Evolutionary conservation across 2,113 vertebrate genomes (phyloP), one percentile per base, ranked within the genome.

Genomic region (Gasterosteus nipponicus): DNA sequence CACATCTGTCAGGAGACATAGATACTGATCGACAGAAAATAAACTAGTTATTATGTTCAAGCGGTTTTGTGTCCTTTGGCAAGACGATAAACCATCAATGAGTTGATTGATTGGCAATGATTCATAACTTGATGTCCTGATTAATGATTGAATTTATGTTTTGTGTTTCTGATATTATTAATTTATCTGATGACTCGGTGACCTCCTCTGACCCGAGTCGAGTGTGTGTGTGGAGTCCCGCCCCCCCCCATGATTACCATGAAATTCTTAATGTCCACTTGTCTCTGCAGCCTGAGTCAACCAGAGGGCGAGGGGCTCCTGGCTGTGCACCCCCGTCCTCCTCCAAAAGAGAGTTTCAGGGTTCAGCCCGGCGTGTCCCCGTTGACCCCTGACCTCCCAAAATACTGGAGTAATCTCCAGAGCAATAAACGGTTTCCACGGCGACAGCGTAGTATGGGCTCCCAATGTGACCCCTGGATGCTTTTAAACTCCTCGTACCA

Each of bases 201-300:
- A 18, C 46, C 46, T 47, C 46, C 4, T 44, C 42, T 44, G 42
- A 44, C 42, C 41, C 12, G 1, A 4, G 11, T 14, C 35, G 5
- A 7, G 22, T 29, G 53, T 29, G 53, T 54, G 84, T 87, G 92
- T 92, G 90, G 44, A 15, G 12, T 3, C 44, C 11, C 44, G n/a
- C 46, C 46, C 46, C 15, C 44, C 44, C 7, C 82, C 83, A 91
- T 85, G 91, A 93, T 93, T 89, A 90, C 92, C 93, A 91, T 93
- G 92, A 94, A 94, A 94, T 93, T 93, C 90, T 92, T 78, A 93
- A 92, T 89, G 93, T 92, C 93, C 91, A 92, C 92, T 91, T 64
- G 44, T 73, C 71, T 83, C 59, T 65, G 65, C 72, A 71, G 77
- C 75, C 47, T 75, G 88, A 93, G 93, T 95, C 94, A 94, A 87